Conservation (phyloP, 2,113 vertebrate genomes). For the Takifugu flavidus region DNA sequence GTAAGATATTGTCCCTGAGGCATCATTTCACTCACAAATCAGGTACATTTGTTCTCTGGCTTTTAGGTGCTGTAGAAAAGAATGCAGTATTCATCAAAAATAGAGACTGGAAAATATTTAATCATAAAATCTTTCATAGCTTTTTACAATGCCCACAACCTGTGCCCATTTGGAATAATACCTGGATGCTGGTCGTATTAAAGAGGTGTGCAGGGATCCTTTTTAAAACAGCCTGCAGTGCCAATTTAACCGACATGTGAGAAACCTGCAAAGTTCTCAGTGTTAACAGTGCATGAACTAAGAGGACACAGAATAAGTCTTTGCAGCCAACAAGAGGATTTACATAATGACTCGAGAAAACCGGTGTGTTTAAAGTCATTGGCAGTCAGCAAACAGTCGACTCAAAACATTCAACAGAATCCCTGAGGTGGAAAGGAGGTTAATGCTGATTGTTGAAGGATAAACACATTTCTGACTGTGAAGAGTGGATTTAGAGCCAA, state of each 20-base stretch:
- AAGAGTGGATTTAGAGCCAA: constrained; percentile 25
- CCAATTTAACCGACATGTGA: not conserved
- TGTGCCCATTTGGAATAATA: too few species aligned
- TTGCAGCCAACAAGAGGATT: not conserved
- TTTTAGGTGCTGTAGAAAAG: too few species aligned
- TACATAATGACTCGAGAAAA: not conserved
- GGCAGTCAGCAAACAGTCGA: constrained; percentile 8
- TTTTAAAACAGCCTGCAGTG: too few species aligned
- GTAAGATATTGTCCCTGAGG: too few species aligned
- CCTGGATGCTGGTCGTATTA: too few species aligned
- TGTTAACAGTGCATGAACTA: not conserved
- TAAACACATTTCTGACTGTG: constrained; percentile 9
- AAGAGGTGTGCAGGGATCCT: too few species aligned
- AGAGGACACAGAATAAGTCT: not conserved
- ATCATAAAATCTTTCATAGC: too few species aligned
- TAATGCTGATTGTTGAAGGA: constrained; percentile 31
- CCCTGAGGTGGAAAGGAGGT: constrained; percentile 5
- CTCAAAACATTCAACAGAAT: constrained; percentile 27
- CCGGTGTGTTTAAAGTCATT: constrained; percentile 4
- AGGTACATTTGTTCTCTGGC: too few species aligned
- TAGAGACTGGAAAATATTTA: too few species aligned
- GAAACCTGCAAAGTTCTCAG: not conserved
- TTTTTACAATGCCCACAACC: too few species aligned
- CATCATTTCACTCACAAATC: too few species aligned
- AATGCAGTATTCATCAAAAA: too few species aligned